Percentiles rank a stretch among this genome's conserved stretches.
phyloP scores from a whole-genome alignment of 2,888 invertebrate species.

The Helleia helle region DNA sequence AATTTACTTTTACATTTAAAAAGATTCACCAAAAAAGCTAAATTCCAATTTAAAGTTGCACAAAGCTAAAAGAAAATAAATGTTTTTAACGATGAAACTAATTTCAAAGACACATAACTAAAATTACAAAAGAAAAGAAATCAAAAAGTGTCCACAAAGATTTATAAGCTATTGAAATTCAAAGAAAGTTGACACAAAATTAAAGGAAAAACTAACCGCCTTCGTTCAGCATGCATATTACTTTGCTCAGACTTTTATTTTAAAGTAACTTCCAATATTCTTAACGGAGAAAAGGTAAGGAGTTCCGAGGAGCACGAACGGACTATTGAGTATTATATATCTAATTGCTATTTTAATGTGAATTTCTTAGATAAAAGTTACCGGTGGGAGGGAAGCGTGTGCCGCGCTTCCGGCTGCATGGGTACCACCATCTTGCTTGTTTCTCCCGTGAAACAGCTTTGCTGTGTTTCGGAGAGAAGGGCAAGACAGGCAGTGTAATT shows the following conservation, averaged over 20 bases:
- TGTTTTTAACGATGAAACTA: not conserved
- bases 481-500: too few species aligned
- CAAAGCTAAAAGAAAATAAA: not conserved
- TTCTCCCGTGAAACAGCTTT: too few species aligned
- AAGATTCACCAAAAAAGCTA: too few species aligned
- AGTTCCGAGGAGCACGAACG: constrained; percentile 3
- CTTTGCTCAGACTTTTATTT: constrained; percentile 4
- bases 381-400: too few species aligned
- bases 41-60: not conserved
- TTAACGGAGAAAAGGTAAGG: constrained; percentile 1
- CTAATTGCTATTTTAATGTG: too few species aligned
- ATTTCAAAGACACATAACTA: constrained; percentile 5
- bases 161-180: constrained; percentile 9
- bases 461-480: too few species aligned
- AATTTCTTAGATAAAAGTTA: too few species aligned
- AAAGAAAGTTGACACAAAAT: constrained; percentile 9
- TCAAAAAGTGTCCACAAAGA: constrained; percentile 1
- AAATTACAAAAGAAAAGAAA: constrained; percentile 5
- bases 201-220: constrained; percentile 4
- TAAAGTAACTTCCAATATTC: constrained; percentile 2
- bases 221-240: constrained; percentile 11
- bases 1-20: too few species aligned
- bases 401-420: too few species aligned
- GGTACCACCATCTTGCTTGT: too few species aligned
- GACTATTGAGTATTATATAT: constrained; percentile 6